Evolutionary conservation across 1,140 invertebrate genomes (phyloP), one percentile per base, ranked within the genome.

Genomic region (Atta cephalotes): DNA sequence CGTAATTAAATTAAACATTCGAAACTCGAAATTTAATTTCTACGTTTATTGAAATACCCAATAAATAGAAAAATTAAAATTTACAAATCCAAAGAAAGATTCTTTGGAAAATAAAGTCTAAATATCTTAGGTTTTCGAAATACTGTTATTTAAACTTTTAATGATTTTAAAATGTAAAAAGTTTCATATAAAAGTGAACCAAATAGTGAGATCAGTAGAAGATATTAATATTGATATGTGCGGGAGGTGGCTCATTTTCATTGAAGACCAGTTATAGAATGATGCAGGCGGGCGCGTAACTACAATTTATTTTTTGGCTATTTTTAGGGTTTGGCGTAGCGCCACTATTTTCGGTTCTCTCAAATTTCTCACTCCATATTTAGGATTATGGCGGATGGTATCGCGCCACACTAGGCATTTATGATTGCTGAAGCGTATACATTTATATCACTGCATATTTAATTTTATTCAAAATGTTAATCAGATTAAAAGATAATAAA

Each of bases 291-390:
- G 78, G 85, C 90, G 91, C 88, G 92, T 92, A 92, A 94, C 91
- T 90, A 93, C 89, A 93, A 93, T 94, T 94, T 94, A 94, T 94
- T 94, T 94, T 94, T 94, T 93, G 85, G 92, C 93, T 94, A 94
- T 94, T 94, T 93, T 94, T 93, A 93, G 94, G 88, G 88, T 84
- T 92, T 94, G 93, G 93, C 93, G 87, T 92, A 87, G 89, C 91
- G 93, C 93, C 93, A 94, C 93, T 94, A 94, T 94, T 94, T 94
- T 94, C 92, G 92, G 93, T 93, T 94, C 93, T 94, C 94, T 94
- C 94, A 94, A 94, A 94, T 94, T 94, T 94, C 94, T 94, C 93
- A 94, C 93, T 89, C 93, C 94, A 94, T 94, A 94, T 94, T 94
- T 94, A 93, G 94, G 87, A 93, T 94, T 94, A 94, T 93, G 92